Evolutionary conservation across 2,113 vertebrate species (phyloP), one percentile per base, ranked within the genome.

Genomic region (Periophthalmodon schlosseri): DNA sequence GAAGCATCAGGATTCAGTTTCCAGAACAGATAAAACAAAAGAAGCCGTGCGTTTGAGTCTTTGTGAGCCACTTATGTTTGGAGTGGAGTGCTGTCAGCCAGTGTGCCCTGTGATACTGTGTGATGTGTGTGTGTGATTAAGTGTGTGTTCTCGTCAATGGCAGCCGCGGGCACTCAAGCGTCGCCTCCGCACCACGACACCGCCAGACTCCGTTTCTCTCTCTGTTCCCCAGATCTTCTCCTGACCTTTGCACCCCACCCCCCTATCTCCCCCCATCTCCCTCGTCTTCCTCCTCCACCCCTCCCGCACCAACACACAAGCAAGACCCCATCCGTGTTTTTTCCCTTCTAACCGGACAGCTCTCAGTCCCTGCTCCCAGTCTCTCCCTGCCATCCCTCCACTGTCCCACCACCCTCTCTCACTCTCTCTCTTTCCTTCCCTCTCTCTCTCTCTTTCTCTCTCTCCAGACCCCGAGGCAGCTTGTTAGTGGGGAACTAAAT

Each of bases 401-500:
- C 96, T 95, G 96, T 97, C 96, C 95, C 91, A 87, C 94, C 95
- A 94, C 94, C 94, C 94, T 90, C 91, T 92, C 94, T 71, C 73
- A 68, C 79, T 73, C 74, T 68, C 78, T 66, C 74, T 20, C 49
- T 18, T 39, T 39, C 36, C 36, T 9, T 39, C 5, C 49, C 14
- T 58, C 64, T 71, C 75, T 54, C 79, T 57, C 73, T 61, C 77
- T 89, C 82, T 88, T 81, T 84, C 74, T 87, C 77, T 75, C 91
- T 93, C 36, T 39, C 8, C 91, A 98, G 96, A 97, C 97, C 96
- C 96, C 91, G 94, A 97, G 96, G 97, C 96, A 97, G 97, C 97
- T 98, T 99, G 97, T 99, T 99, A 98, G 96, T 98, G 96, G 96
- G 96, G 96, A 98, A 97, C 96, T 97, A 96, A 96, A 97, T 98